phyloP scores from a whole-genome alignment of 2,797 vertebrate species.

The Parauchenoglanis punctatus region DNA sequence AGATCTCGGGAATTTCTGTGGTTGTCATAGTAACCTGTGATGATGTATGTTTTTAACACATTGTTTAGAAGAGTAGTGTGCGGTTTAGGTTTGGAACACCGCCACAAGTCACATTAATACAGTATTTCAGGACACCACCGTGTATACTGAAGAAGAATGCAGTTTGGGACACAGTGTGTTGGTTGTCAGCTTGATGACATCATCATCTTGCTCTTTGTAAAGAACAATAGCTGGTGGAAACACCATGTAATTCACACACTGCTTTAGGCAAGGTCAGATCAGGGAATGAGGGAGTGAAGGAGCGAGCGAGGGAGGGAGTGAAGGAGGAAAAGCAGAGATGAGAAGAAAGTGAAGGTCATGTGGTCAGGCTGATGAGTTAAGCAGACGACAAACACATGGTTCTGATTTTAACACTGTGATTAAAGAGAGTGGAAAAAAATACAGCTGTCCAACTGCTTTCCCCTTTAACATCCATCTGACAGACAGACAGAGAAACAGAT shows the following conservation, averaged over 20 bases:
- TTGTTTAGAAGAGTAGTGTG: neutral
- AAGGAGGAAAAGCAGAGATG: neutral
- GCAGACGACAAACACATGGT: conserved; percentile 13
- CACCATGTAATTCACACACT: neutral
- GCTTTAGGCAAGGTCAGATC: neutral
- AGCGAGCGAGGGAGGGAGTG: neutral
- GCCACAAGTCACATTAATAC: neutral
- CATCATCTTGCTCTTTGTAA: neutral
- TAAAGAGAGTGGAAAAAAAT: neutral
- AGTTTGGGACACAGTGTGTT: neutral
- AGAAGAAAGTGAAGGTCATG: neutral
- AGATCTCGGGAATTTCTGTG: neutral
- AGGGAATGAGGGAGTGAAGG: neutral
- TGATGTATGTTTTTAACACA: neutral
- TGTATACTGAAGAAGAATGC: no score
- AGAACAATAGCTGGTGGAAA: conserved; percentile 8
- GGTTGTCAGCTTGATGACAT: neutral
- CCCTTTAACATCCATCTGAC: neutral
- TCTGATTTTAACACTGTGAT: conserved; percentile 5
- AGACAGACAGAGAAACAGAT: neutral
- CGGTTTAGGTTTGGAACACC: neutral
- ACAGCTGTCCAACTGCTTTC: neutral
- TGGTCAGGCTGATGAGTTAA: conserved; percentile 8
- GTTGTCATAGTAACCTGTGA: neutral
- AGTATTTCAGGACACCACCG: neutral